A percentile compares a stretch with the other conserved stretches of the same genome.
Conservation (phyloP, 2,113 vertebrate genomes). For the Asarcornis scutulata region DNA sequence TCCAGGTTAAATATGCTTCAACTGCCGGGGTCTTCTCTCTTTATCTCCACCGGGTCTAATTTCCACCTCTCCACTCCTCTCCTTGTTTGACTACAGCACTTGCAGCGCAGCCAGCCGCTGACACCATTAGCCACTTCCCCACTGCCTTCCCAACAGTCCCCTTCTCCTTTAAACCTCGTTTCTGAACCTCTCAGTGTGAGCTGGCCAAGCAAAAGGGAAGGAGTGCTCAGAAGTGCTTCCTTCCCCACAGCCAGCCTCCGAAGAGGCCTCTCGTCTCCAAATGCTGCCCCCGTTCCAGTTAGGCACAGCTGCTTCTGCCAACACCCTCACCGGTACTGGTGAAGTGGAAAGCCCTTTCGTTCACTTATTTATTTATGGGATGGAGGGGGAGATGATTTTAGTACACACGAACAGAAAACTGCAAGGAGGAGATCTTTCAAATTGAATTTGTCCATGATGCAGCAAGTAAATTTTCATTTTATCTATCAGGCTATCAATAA, state of each 20-base stretch:
- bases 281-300: background rate
- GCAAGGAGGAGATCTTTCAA: background rate
- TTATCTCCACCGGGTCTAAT: background rate
- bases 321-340: background rate
- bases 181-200: background rate
- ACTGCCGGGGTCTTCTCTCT: background rate
- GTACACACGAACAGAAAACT: background rate
- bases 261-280: background rate
- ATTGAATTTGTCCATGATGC: background rate
- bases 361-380: background rate
- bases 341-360: background rate
- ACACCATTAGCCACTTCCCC: background rate
- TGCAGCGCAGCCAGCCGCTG: background rate
- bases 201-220: background rate
- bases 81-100: background rate
- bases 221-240: background rate
- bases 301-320: background rate
- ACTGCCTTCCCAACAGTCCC: background rate
- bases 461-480: conserved; percentile 10
- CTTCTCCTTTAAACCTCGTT: background rate
- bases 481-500: background rate
- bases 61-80: background rate
- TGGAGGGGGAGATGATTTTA: background rate
- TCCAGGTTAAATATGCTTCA: background rate
- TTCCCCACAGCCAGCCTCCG: background rate